Evolutionary conservation across 2,888 invertebrate species (phyloP).

Genomic region (Disparrhopalites patrizii): DNA sequence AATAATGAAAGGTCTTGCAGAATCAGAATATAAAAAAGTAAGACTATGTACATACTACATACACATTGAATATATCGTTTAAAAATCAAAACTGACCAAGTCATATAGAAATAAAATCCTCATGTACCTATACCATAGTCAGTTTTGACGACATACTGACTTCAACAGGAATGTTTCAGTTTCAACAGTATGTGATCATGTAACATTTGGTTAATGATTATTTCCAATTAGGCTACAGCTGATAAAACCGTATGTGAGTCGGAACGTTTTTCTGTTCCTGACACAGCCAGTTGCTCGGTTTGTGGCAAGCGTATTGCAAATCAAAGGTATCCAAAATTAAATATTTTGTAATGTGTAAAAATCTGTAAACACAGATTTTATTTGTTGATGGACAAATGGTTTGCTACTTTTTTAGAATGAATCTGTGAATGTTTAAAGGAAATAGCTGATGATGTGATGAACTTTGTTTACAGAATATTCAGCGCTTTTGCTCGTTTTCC

Average conservation of each 20-base stretch:
- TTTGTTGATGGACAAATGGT: not conserved
- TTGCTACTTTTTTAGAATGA: no score
- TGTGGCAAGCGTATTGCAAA: constrained; percentile 92
- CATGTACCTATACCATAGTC: no score
- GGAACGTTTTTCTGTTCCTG: constrained; percentile 76
- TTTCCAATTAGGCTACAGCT: constrained; percentile 70
- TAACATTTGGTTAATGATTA: no score
- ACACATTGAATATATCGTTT: no score
- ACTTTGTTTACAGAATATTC: constrained; percentile 51
- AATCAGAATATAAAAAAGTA: constrained; percentile 79
- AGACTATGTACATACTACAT: no score
- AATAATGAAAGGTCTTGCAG: constrained; percentile 74
- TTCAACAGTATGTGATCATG: no score
- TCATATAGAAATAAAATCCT: no score
- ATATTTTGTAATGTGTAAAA: constrained; percentile 13
- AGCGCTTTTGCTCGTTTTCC: constrained; percentile 91
- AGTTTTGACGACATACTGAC: no score
- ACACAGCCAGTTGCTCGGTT: constrained; percentile 81
- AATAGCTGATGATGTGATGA: not conserved
- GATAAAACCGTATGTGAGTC: constrained; percentile 74
- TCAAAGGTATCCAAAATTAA: constrained; percentile 63
- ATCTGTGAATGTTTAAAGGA: not conserved
- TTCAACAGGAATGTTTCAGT: no score
- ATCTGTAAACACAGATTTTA: no score
- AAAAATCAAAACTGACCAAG: no score